Conservation (phyloP, 2,113 vertebrate genomes). For the Dissostichus mawsoni region DNA sequence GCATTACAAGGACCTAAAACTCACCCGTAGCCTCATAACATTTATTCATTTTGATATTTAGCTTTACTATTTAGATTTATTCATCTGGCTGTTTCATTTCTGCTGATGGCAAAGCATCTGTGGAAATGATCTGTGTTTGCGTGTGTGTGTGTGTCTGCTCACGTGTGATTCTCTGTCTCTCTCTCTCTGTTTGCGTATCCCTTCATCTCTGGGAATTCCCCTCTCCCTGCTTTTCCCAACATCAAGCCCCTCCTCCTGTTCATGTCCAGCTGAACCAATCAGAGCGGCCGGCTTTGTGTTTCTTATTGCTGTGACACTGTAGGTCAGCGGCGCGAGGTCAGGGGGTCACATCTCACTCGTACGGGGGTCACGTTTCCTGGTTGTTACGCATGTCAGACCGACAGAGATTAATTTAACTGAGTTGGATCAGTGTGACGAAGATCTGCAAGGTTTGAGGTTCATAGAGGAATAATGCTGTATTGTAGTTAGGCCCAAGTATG, state of each 20-base stretch:
- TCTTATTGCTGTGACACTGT: constrained; percentile 59
- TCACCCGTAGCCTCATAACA: constrained; percentile 19
- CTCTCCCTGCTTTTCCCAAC: constrained; percentile 46
- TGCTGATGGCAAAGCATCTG: constrained; percentile 32
- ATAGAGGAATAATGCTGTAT: neutral
- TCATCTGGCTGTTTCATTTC: constrained; percentile 28
- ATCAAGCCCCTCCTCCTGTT: constrained; percentile 18
- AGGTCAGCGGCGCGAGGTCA: constrained; percentile 66
- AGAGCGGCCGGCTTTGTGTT: constrained; percentile 59
- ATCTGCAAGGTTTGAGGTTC: constrained; percentile 11
- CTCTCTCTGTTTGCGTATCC: constrained; percentile 57
- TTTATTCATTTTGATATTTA: neutral
- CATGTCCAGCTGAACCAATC: constrained; percentile 59
- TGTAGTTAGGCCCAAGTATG: constrained; percentile 3
- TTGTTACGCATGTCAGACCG: constrained; percentile 20
- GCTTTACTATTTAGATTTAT: neutral
- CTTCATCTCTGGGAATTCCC: constrained; percentile 78
- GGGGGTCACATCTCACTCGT: constrained; percentile 50
- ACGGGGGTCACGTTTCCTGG: constrained; percentile 61
- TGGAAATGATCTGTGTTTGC: constrained; percentile 24
- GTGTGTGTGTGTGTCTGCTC: constrained; percentile 14
- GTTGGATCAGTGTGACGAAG: neutral
- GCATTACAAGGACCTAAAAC: constrained; percentile 30
- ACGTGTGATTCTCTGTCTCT: constrained; percentile 21
- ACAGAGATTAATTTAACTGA: constrained; percentile 1